Evolutionary conservation across 2,888 invertebrate genomes (phyloP), one percentile per base, ranked within the genome.

Genomic region (Julus scanicus): DNA sequence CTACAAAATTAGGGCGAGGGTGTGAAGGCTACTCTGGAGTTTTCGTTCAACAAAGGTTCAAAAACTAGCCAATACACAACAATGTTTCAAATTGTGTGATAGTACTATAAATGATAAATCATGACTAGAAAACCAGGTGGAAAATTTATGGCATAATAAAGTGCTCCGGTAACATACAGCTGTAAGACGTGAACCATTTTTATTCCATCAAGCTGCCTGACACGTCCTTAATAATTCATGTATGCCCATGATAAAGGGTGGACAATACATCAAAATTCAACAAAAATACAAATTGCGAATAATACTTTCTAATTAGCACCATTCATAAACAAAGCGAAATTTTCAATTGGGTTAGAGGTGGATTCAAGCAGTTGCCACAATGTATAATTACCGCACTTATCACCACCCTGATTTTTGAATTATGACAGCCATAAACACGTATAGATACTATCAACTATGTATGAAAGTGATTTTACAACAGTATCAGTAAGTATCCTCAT

Each of bases 261-360:
- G 37, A 13, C 13, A 29, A 80, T 80, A 17, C 80, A 71, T 71
- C 71, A 71, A 20, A n/a, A 71, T 29, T 9, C 29, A 71, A n/a
- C 8, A 11, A 20, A 71, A n/a, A 20, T 71, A 71, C 5, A 71
- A 80, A 37, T 80, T 1, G 29, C 37, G 4, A 37, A 80, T 37
- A 80, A 29, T 13, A 29, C 37, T 80, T 13, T 29, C 11, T 13
- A 80, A 37, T 80, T 37, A 80, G 37, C 11, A 37, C 29, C 20
- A 71, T 37, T 80, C 13, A 13, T 20, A 80, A 37, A 80, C 80
- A 80, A 13, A 37, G 13, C 20, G 11, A 37, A 37, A 13, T 80
- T 80, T 37, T 37, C 80, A 80, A 80, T 80, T 80, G 11, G 80
- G 80, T 80, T 80, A 80, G 80, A 80, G 80, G 80, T 80, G 80